These are phyloP conservation scores for Drosophila mettleri DNA, from an alignment of 2,888 invertebrate species.

Conservation along the genomic window DNA sequence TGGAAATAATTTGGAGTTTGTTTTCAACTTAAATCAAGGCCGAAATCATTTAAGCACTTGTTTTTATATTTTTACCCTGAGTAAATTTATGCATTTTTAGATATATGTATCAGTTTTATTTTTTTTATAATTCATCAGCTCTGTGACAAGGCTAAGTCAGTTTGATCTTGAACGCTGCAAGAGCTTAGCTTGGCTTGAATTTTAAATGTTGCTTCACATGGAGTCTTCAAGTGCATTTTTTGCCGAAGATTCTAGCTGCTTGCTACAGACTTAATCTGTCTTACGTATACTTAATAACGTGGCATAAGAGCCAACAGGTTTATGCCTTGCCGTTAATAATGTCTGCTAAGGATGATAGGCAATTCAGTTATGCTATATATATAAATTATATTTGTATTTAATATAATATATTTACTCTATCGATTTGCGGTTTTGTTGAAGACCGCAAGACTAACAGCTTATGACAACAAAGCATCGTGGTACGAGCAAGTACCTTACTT, in stretches of 20 bases:
- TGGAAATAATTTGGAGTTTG: not conserved
- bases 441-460: constrained; percentile 37
- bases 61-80: not conserved
- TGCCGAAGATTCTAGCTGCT: not conserved
- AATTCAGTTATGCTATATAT: constrained; percentile 11
- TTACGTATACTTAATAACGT: not conserved
- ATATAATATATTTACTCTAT: constrained; percentile 36
- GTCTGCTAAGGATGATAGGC: constrained; percentile 2
- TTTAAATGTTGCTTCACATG: no score
- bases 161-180: constrained; percentile 7
- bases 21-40: constrained; percentile 1
- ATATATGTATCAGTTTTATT: constrained; percentile 1
- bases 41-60: not conserved
- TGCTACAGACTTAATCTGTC: not conserved
- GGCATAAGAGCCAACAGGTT: not conserved
- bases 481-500: constrained; percentile 23
- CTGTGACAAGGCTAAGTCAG: not conserved
- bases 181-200: not conserved
- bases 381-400: constrained; percentile 15
- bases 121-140: constrained; percentile 3
- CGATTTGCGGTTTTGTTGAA: constrained; percentile 35
- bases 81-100: constrained; percentile 1
- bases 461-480: constrained; percentile 26
- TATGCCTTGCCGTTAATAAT: constrained; percentile 4
- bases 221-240: not conserved